A percentile compares a stretch with the other conserved stretches of the same genome.
Conservation (phyloP, 2,797 vertebrate species). For the Pangasius larnaudii region DNA sequence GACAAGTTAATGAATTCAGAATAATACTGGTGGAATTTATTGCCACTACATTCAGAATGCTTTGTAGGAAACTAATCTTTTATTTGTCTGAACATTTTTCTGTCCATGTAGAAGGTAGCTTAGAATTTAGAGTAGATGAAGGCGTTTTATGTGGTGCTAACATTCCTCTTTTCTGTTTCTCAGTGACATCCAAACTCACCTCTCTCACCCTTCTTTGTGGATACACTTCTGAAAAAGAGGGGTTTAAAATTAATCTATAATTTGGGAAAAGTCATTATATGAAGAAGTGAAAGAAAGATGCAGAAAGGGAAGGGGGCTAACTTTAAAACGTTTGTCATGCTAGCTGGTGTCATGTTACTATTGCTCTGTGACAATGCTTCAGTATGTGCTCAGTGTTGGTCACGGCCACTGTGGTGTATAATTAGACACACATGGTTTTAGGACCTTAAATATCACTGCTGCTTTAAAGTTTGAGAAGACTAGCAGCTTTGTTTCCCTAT, state of each 20-base stretch:
- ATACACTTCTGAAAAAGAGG: constrained; percentile 70
- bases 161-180: neutral
- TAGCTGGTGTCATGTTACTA: constrained; percentile 66
- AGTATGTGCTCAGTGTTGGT: constrained; percentile 38
- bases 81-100: neutral
- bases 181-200: constrained; percentile 61
- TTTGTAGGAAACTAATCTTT: neutral
- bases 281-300: neutral
- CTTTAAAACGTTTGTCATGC: constrained; percentile 56
- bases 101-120: neutral
- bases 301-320: constrained; percentile 34
- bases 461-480: constrained; percentile 8
- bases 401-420: constrained; percentile 62
- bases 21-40: neutral
- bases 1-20: neutral
- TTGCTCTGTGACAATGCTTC: constrained; percentile 49
- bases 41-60: neutral
- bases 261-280: neutral
- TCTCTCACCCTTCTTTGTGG: constrained; percentile 65
- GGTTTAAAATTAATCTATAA: neutral
- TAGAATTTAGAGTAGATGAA: neutral
- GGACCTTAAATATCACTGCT: constrained; percentile 50
- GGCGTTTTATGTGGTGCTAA: neutral
- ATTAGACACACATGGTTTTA: constrained; percentile 57
- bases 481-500: constrained; percentile 16